Conservation (phyloP, 2,888 invertebrate genomes). For the Noctua janthina region DNA sequence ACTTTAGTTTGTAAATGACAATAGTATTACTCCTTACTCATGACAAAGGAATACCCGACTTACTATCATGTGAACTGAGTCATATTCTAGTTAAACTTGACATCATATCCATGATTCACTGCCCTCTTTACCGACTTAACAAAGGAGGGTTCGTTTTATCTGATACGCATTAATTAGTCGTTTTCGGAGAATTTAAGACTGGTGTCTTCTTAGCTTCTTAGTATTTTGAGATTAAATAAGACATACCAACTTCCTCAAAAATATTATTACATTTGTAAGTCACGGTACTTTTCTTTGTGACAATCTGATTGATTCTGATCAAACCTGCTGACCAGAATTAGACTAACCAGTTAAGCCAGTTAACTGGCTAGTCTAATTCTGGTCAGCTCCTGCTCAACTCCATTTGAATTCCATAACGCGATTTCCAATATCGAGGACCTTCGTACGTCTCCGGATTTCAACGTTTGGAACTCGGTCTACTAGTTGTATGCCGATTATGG, state of each 20-base stretch:
- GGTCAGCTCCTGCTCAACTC: too few species aligned
- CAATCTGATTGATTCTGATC: too few species aligned
- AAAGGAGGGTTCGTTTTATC: slow-evolving; percentile 32
- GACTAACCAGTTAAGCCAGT: too few species aligned
- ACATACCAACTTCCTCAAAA: neutral
- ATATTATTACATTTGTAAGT: neutral
- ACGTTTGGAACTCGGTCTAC: too few species aligned
- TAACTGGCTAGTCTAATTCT: too few species aligned
- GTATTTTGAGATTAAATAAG: neutral
- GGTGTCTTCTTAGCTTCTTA: neutral
- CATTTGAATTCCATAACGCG: too few species aligned
- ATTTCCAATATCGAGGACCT: too few species aligned
- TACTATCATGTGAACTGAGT: slow-evolving; percentile 30
- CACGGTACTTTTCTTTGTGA: too few species aligned
- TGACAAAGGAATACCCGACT: slow-evolving; percentile 43
- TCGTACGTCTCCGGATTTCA: too few species aligned
- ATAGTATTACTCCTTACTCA: slow-evolving; percentile 7
- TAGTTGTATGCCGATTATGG: too few species aligned
- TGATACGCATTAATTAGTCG: slow-evolving; percentile 1
- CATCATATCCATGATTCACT: slow-evolving; percentile 46
- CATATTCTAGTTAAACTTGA: slow-evolving; percentile 49
- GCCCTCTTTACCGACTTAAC: slow-evolving; percentile 7
- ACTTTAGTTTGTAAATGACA: neutral
- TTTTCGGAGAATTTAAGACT: slow-evolving; percentile 33
- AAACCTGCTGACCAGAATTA: too few species aligned